A percentile compares a stretch with the other conserved stretches of the same genome.
Evolutionary conservation across 37 sponge, comb jelly and placozoan genomes (phyloP).

Genomic region (Tethya wilhelma): DNA sequence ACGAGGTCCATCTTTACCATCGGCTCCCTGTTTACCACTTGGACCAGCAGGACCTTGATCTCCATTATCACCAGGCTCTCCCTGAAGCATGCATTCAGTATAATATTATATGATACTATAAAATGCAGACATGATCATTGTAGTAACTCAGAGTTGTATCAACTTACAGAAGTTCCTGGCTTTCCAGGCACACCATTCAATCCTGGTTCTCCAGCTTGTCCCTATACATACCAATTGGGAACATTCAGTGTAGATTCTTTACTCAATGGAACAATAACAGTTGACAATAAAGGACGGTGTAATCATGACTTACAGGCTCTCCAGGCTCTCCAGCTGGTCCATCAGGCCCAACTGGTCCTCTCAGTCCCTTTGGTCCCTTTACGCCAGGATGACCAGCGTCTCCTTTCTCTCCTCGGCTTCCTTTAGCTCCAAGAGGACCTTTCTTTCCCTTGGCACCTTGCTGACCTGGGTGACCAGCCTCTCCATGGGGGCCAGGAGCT

Average conservation of each 20-base stretch:
- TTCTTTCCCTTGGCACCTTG: conserved; percentile 49
- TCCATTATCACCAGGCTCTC: conserved; percentile 50
- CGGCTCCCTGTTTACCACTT: conserved; percentile 13
- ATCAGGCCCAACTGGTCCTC: conserved; percentile 38
- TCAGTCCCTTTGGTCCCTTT: conserved; percentile 54
- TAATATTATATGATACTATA: neutral
- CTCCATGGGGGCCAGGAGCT: conserved; percentile 51
- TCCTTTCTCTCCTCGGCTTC: conserved; percentile 57
- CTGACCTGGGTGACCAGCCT: conserved; percentile 52
- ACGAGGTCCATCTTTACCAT: conserved; percentile 33
- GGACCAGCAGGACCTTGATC: conserved; percentile 18
- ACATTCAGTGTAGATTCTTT: neutral
- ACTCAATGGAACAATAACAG: neutral
- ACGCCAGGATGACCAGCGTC: conserved; percentile 54
- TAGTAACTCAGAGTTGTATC: neutral
- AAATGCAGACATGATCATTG: neutral
- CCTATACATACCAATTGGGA: conserved; percentile 14
- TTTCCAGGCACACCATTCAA: conserved; percentile 67
- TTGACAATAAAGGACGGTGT: too few species aligned
- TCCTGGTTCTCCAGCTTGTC: conserved; percentile 60
- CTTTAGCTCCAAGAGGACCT: conserved; percentile 57
- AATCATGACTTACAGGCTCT: conserved; percentile 22
- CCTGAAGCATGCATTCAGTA: conserved; percentile 8
- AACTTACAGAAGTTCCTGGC: conserved; percentile 64
- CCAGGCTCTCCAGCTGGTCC: conserved; percentile 62